phyloP scores from a whole-genome alignment of 2,888 invertebrate species.

The Ophion slaviceki region DNA sequence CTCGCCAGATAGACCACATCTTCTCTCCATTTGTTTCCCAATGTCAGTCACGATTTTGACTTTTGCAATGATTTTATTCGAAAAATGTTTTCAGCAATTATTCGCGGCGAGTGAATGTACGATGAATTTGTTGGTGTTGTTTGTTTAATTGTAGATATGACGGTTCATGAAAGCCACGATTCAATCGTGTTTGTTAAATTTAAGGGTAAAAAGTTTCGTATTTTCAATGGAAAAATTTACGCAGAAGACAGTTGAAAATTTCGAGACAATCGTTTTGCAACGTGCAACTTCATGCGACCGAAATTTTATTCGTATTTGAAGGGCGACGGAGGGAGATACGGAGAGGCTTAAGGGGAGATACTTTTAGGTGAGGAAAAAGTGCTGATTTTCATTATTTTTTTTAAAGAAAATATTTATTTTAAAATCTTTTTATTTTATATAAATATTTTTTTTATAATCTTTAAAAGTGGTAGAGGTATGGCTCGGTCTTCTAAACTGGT shows the following conservation, averaged over 20 bases:
- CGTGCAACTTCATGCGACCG: conserved; percentile 48
- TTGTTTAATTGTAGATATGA: background rate
- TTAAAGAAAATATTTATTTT: too few relatives aligned
- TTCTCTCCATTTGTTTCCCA: conserved; percentile 61
- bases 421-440: too few relatives aligned
- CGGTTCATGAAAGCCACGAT: background rate
- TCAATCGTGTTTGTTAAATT: background rate
- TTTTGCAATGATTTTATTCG: background rate
- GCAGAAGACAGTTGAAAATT: conserved; percentile 38
- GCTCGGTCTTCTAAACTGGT: too few relatives aligned
- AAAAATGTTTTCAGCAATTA: background rate
- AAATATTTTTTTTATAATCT: too few relatives aligned
- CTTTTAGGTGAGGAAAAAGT: too few relatives aligned
- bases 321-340: too few relatives aligned
- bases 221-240: background rate
- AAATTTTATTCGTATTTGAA: background rate
- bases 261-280: conserved; percentile 16
- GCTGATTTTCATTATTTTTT: too few relatives aligned
- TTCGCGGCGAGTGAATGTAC: background rate
- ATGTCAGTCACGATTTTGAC: conserved; percentile 19
- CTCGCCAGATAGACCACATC: conserved; percentile 66
- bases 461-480: too few relatives aligned
- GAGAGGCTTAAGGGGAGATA: too few relatives aligned
- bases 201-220: background rate
- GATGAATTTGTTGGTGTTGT: conserved; percentile 22